Conservation (phyloP, 2,797 vertebrate genomes). For the Neoniphon sammara region DNA sequence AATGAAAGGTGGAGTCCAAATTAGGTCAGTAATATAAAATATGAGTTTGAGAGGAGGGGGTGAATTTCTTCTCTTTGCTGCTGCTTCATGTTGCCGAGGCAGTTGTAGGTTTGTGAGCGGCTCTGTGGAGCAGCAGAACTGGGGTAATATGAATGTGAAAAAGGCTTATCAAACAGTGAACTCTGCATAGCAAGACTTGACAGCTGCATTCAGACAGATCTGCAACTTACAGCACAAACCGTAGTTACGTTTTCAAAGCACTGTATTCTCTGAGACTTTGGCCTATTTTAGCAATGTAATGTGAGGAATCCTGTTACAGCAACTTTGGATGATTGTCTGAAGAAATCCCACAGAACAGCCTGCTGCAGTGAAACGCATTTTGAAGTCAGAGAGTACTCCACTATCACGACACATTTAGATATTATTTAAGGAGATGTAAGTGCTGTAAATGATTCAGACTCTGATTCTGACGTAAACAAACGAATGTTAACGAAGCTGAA, state of each 20-base stretch:
- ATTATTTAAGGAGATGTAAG: not conserved
- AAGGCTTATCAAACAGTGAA: not conserved
- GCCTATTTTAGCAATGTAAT: constrained; percentile 36
- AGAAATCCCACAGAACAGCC: not conserved
- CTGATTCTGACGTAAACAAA: constrained; percentile 3
- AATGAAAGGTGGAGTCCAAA: not conserved
- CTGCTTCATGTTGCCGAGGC: constrained; percentile 18
- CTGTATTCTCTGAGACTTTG: constrained; percentile 20
- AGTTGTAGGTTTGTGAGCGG: constrained; percentile 14
- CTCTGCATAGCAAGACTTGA: constrained; percentile 11
- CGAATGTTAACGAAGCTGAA: not conserved
- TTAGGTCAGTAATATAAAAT: not conserved
- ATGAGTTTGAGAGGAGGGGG: not conserved
- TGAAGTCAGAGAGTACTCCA: not conserved
- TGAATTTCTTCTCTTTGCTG: constrained; percentile 1
- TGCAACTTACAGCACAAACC: not conserved
- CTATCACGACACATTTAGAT: not conserved
- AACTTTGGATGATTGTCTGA: constrained; percentile 21
- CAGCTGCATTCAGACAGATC: constrained; percentile 26
- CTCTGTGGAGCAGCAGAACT: constrained; percentile 20
- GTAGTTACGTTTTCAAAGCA: constrained; percentile 22
- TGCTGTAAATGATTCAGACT: not conserved
- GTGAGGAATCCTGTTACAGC: constrained; percentile 17
- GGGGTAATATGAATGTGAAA: constrained; percentile 25
- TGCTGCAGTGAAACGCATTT: not conserved